These are phyloP conservation scores for Drosophila putrida DNA, from an alignment of 2,888 invertebrate species.

Conservation along the genomic window DNA sequence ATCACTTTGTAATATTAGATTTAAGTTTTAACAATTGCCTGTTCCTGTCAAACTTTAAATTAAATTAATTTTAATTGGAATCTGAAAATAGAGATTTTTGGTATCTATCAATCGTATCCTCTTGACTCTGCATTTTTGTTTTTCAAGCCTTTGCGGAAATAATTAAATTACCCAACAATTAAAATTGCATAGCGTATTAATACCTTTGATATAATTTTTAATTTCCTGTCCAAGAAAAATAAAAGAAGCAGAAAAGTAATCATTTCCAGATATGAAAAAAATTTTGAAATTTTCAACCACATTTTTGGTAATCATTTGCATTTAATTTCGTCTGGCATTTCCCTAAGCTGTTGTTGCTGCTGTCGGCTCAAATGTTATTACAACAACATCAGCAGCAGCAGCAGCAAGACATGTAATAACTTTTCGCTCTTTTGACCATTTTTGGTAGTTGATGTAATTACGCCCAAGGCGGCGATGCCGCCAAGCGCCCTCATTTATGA, in stretches of 20 bases:
- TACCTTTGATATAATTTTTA: conserved; percentile 20
- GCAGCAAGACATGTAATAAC: conserved; percentile 58
- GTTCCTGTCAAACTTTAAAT: too few species aligned
- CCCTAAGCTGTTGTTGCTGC: conserved; percentile 21
- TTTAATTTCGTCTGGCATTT: conserved; percentile 50
- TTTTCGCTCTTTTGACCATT: conserved; percentile 75
- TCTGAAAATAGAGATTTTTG: neutral
- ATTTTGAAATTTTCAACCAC: conserved; percentile 43
- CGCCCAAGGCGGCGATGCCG: conserved; percentile 63
- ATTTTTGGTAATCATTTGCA: conserved; percentile 50
- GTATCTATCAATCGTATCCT: neutral
- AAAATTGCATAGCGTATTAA: conserved; percentile 20
- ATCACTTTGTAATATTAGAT: neutral
- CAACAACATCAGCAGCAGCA: conserved; percentile 48
- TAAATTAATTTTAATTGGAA: too few species aligned
- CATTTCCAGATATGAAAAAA: conserved; percentile 18
- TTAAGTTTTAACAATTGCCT: neutral
- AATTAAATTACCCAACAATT: conserved; percentile 23
- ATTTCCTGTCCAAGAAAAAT: conserved; percentile 39
- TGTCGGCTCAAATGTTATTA: conserved; percentile 28
- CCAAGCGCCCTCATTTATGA: conserved; percentile 73
- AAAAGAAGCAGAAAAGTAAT: neutral
- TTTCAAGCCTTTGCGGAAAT: neutral
- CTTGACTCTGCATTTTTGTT: neutral
- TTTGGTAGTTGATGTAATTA: conserved; percentile 74